These are phyloP conservation scores for Cottoperca gobio DNA, from an alignment of 2,797 vertebrate species.

Conservation along the genomic window DNA sequence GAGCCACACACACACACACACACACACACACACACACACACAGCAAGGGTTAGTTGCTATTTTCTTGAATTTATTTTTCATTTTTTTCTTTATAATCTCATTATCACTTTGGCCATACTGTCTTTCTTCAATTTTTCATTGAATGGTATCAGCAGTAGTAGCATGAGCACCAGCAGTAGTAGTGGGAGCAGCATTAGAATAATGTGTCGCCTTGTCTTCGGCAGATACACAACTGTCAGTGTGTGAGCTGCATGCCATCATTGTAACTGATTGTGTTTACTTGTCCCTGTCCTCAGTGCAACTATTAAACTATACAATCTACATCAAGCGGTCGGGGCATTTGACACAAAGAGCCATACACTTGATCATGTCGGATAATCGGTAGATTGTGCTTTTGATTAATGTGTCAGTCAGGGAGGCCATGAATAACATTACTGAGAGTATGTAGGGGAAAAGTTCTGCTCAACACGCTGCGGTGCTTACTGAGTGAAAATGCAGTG, in stretches of 20 bases:
- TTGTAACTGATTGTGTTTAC: constrained; percentile 51
- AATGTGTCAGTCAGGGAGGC: constrained; percentile 67
- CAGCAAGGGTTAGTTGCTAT: no score
- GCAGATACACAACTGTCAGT: constrained; percentile 18
- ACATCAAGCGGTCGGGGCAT: constrained; percentile 49
- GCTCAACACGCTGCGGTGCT: neutral
- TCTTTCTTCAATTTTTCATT: no score
- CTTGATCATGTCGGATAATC: constrained; percentile 62
- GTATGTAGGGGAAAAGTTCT: constrained; percentile 24
- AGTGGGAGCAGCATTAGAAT: neutral
- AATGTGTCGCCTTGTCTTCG: neutral
- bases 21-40: no score
- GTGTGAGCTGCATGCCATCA: constrained; percentile 17
- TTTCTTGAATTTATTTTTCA: no score
- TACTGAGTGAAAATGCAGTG: neutral
- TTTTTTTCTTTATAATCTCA: no score
- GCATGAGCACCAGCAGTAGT: neutral
- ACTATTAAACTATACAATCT: constrained; percentile 61
- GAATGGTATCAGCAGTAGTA: neutral
- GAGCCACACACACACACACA: no score
- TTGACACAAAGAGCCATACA: constrained; percentile 49
- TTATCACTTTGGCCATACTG: no score
- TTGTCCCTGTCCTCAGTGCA: constrained; percentile 26
- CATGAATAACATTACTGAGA: constrained; percentile 60
- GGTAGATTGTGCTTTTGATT: constrained; percentile 62